phyloP scores from a whole-genome alignment of 1,140 invertebrate genomes.

The Diachasmimorpha longicaudata region DNA sequence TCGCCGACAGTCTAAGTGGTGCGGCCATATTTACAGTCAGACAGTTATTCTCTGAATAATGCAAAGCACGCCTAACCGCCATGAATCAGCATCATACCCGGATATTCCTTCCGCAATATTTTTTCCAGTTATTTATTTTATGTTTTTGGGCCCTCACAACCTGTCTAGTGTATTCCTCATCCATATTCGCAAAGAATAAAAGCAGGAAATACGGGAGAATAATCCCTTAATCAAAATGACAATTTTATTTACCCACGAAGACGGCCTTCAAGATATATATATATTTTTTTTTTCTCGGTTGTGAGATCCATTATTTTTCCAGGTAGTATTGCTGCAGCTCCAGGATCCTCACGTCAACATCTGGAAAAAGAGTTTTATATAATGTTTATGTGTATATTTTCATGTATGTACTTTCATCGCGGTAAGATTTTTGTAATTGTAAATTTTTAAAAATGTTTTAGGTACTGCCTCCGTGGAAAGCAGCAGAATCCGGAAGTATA shows the following conservation, averaged over 20 bases:
- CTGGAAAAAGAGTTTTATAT: too few relatives aligned
- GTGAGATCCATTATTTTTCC: slow-evolving; percentile 19
- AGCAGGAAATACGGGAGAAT: neutral
- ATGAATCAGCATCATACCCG: slow-evolving; percentile 43
- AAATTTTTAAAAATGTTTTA: slow-evolving; percentile 42
- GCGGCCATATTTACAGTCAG: slow-evolving; percentile 31
- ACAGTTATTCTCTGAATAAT: slow-evolving; percentile 37
- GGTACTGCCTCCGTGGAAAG: slow-evolving; percentile 88
- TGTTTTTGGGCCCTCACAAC: neutral
- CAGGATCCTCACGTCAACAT: neutral
- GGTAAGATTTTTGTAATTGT: neutral
- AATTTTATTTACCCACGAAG: too few relatives aligned
- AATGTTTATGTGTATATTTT: neutral
- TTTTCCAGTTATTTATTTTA: neutral
- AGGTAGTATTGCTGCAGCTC: neutral
- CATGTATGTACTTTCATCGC: too few relatives aligned
- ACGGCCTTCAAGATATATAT: too few relatives aligned
- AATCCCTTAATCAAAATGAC: too few relatives aligned
- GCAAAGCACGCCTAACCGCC: slow-evolving; percentile 40
- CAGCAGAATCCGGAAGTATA: slow-evolving; percentile 83
- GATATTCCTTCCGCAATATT: slow-evolving; percentile 12
- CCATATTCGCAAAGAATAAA: neutral
- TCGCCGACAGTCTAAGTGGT: slow-evolving; percentile 35
- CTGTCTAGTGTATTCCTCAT: neutral
- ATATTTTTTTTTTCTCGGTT: too few relatives aligned